Evolutionary conservation across 2,797 vertebrate species (phyloP).

Genomic region (Sebastes matsubarae): DNA sequence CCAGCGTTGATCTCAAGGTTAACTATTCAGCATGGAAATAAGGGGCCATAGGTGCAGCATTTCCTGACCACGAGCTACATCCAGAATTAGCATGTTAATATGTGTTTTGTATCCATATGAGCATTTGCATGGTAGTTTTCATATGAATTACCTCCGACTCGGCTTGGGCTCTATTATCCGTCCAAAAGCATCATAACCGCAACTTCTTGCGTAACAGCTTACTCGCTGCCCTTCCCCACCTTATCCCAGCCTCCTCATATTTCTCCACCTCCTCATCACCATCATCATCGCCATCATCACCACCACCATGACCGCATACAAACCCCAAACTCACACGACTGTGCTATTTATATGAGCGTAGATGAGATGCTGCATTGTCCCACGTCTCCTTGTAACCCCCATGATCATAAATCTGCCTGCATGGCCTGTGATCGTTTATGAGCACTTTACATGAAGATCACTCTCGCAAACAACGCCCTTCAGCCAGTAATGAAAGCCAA

Average conservation of each 20-base stretch:
- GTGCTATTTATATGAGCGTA: slow-evolving; percentile 37
- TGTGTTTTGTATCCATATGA: slow-evolving; percentile 53
- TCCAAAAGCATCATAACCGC: slow-evolving; percentile 14
- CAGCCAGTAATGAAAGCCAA: slow-evolving; percentile 72
- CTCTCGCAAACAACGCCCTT: slow-evolving; percentile 78
- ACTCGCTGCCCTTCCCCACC: background rate
- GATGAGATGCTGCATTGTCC: slow-evolving; percentile 66
- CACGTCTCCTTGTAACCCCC: slow-evolving; percentile 66
- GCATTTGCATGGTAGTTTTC: slow-evolving; percentile 44
- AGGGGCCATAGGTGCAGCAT: slow-evolving; percentile 42
- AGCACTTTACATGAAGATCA: slow-evolving; percentile 78
- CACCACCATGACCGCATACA: slow-evolving; percentile 23
- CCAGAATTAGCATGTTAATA: slow-evolving; percentile 63
- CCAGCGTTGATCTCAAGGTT: slow-evolving; percentile 62
- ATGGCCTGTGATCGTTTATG: slow-evolving; percentile 72
- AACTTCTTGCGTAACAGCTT: slow-evolving; percentile 9
- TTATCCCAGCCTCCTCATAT: slow-evolving; percentile 6
- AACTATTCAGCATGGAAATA: slow-evolving; percentile 69
- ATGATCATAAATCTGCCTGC: slow-evolving; percentile 72
- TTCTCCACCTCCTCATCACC: slow-evolving; percentile 23
- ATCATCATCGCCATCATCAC: background rate
- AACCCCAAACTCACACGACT: slow-evolving; percentile 43
- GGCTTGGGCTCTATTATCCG: slow-evolving; percentile 5
- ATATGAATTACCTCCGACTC: slow-evolving; percentile 31
- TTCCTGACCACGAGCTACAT: slow-evolving; percentile 55